Evolutionary conservation across 2,888 invertebrate species (phyloP).

Genomic region (Drosophila eohydei): DNA sequence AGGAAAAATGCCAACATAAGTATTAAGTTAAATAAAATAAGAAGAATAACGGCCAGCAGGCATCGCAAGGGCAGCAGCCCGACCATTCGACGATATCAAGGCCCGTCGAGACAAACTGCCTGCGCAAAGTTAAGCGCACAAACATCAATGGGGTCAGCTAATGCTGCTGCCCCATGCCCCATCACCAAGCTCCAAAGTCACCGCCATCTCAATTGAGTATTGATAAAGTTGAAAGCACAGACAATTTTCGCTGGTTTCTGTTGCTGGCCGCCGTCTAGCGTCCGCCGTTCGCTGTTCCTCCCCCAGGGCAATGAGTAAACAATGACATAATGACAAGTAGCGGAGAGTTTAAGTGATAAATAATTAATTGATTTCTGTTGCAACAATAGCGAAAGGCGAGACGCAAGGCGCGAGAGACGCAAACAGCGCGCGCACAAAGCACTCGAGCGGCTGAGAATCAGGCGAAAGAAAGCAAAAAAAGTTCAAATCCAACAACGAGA

Average conservation of each 20-base stretch:
- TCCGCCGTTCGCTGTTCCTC: constrained; percentile 11
- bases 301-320: constrained; percentile 82
- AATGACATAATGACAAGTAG: constrained; percentile 85
- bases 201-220: constrained; percentile 82
- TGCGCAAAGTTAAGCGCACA: constrained; percentile 79
- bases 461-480: constrained; percentile 48
- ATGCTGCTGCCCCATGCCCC: constrained; percentile 48
- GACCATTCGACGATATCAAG: constrained; percentile 12
- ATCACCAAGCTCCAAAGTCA: constrained; percentile 15
- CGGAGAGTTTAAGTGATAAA: constrained; percentile 84
- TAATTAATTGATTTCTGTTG: constrained; percentile 84
- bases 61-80: constrained; percentile 3
- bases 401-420: neutral
- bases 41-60: constrained; percentile 55
- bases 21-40: constrained; percentile 77
- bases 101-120: constrained; percentile 77
- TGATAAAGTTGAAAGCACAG: constrained; percentile 81
- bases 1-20: constrained; percentile 72
- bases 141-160: constrained; percentile 81
- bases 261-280: constrained; percentile 21
- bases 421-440: constrained; percentile 6
- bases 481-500: constrained; percentile 73
- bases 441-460: constrained; percentile 38
- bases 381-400: constrained; percentile 65
- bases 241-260: constrained; percentile 34